Base-by-base conservation (phyloP, 2,797 vertebrate species). In the Pempheris klunzingeri region DNA sequence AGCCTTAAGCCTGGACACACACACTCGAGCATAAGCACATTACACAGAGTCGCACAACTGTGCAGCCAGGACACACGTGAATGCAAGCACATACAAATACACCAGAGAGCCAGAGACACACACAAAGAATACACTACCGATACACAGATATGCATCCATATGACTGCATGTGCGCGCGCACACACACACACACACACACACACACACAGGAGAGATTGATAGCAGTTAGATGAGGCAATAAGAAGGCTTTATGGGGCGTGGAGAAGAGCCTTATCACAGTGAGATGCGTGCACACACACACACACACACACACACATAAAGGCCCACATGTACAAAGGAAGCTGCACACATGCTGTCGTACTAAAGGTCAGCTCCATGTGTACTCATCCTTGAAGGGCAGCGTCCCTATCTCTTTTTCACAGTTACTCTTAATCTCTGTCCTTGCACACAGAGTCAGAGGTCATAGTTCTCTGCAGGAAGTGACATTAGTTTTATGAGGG, bases 191-290 rank as follows among this genome's bases (percentile, higher is more conserved):
- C 39, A 30, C 3, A 54, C 28, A 36, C 30, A 32, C 36, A 55
- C 26, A 46, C 24, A 44, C 43, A 38, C 44, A 62, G 32, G 24
- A 39, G 52, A 78, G 70, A 82, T 60, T 77, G 47, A 82, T 71
- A 7, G 65, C 30, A 47, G 30, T 39, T 8, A 57, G 62, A 71
- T 75, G 57, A 68, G 32, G 39, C 62, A 79, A 75, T 83, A 39
- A 79, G 49, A 22, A 44, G 57, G 26, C 38, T 75, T 83, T 83
- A 83, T 76, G 71, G 58, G 32, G 61, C 71, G 36, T 63, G 44
- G 32, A 65, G 47, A 64, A 58, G 44, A 71, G 57, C 43, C 46
- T 69, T 46, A 81, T 81, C 63, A 72, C 46, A 58, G 59, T 54
- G 46, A 39, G 47, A 39, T 46, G 17, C 24, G 26, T 47, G 54